These are phyloP conservation scores for Marmota flaviventris DNA, from an alignment of 2,113 vertebrate genomes.

Conservation along the genomic window DNA sequence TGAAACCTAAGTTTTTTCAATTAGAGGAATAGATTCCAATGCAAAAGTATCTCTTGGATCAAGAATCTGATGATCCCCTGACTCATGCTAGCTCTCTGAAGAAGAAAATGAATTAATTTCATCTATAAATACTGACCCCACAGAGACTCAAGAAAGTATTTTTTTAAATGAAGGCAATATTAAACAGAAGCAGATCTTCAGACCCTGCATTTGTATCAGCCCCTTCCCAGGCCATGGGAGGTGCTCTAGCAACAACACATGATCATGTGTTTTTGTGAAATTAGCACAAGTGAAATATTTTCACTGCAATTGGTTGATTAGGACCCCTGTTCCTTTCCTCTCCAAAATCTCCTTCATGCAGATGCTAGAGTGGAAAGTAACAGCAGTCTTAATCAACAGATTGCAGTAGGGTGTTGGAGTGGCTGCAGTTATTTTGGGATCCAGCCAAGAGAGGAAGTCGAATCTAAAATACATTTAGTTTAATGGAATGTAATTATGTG, in stretches of 20 bases:
- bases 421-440: conserved; percentile 38
- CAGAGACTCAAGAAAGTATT: neutral
- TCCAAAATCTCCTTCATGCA: neutral
- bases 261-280: neutral
- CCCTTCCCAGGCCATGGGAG: neutral
- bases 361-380: neutral
- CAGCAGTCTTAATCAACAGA: neutral
- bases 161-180: too few species aligned
- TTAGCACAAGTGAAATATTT: neutral
- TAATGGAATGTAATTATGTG: conserved; percentile 13
- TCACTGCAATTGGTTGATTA: neutral
- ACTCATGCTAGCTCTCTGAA: neutral
- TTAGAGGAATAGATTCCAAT: neutral
- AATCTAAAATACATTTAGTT: conserved; percentile 50
- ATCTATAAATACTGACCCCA: neutral
- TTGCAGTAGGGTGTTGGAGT: neutral
- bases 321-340: neutral
- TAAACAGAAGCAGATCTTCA: neutral
- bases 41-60: neutral
- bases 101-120: neutral
- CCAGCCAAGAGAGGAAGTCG: conserved; percentile 37
- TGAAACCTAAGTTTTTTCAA: neutral
- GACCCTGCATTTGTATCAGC: too few species aligned
- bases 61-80: neutral
- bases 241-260: neutral